Base-by-base conservation (phyloP, 2,888 invertebrate genomes). In the Cacoxenus indagator region DNA sequence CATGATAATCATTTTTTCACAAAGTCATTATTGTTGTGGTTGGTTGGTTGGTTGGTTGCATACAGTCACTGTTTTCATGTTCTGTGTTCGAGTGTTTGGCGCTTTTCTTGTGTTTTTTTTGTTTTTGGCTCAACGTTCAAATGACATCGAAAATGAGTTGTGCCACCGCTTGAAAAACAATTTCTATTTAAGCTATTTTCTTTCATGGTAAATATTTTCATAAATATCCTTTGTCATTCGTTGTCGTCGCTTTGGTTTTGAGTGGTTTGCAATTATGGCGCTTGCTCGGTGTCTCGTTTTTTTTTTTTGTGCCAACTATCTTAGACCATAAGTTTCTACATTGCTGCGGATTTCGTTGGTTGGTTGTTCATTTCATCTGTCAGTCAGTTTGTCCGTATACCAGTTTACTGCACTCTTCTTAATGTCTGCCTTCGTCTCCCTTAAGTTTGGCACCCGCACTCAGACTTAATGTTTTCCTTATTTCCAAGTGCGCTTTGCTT, bases 1-100 rank as follows among this genome's bases (percentile, higher is more conserved):
- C 77, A 76, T 76, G 74, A 83, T 82, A 80, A 82, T 77, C 76
- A 78, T 82, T 83, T 84, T 83, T 81, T 80, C 75, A 84, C 78
- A 82, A 78, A 80, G 76, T 76, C 76, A 75, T 83, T 83, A 78
- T 75, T 80, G 70, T 78, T 78, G 83, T 75, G 81, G 81, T 71
- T 8, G 82, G 76, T 75, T 77, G 73, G n/a, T 75, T 73, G 67
- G 8, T 29, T 55, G 31, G 37, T 59, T 14, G 31, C 31, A 59
- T 29, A 17, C 37, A 59, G 17, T 31, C 59, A 59, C 27, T 59
- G 59, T 59, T 19, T 29, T 37, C 59, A 19, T 59, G 17, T 51
- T 43, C 22, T 31, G 31, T 31, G 17, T 59, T 59, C 31, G n/a
- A 29, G 59, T 59, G 31, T 59, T 59, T 59, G 59, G 24, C 59